Percentiles rank a stretch among this genome's conserved stretches.
Conservation (phyloP, 2,113 vertebrate species). For the Melanotaenia duboulayi region DNA sequence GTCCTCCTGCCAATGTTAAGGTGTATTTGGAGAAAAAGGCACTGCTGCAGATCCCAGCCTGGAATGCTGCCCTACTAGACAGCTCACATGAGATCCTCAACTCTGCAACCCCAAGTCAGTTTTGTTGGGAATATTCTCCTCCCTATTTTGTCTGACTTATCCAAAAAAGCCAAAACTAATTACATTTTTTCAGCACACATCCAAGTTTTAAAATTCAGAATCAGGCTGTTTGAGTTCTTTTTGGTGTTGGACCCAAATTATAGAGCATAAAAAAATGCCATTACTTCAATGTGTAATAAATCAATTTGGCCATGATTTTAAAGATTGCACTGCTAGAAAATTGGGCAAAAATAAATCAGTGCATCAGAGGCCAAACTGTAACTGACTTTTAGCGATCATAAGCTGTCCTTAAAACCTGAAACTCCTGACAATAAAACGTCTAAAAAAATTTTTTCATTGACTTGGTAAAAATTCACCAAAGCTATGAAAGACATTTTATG, state of each 20-base stretch:
- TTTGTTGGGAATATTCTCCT: slow-evolving; percentile 34
- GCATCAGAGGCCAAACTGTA: neutral
- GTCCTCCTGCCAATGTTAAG: slow-evolving; percentile 22
- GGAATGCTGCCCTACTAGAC: slow-evolving; percentile 63
- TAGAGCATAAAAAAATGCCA: neutral
- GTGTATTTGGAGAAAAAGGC: slow-evolving; percentile 35
- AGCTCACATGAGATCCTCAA: slow-evolving; percentile 35
- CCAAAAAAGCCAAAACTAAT: slow-evolving; percentile 36
- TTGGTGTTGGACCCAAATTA: slow-evolving; percentile 7
- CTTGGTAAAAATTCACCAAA: neutral
- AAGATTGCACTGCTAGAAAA: neutral
- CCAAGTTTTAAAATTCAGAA: slow-evolving; percentile 11
- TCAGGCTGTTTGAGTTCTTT: neutral
- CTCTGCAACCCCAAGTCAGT: slow-evolving; percentile 32
- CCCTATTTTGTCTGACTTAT: slow-evolving; percentile 8
- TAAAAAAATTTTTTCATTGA: neutral
- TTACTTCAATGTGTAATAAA: neutral
- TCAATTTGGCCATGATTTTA: neutral
- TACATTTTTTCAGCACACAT: slow-evolving; percentile 16
- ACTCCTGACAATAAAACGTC: neutral
- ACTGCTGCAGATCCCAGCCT: slow-evolving; percentile 42
- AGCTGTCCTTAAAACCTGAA: neutral
- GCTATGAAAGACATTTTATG: neutral
- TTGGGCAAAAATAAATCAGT: neutral
- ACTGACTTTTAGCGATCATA: neutral